Conservation (phyloP, 2,797 vertebrate genomes). For the Poeciliopsis presidionis region DNA sequence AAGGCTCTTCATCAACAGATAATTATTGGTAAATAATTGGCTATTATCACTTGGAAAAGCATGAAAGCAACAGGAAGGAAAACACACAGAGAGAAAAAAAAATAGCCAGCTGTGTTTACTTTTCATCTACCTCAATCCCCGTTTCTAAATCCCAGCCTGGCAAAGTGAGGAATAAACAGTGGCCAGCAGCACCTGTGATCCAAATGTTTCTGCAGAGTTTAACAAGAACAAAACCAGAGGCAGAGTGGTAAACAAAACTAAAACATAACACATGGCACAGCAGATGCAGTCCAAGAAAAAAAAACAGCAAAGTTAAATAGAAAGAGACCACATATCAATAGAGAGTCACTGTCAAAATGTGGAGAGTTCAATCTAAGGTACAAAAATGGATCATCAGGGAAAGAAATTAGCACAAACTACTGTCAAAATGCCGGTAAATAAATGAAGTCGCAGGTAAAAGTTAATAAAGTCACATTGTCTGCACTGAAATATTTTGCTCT, state of each 20-base stretch:
- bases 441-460: not conserved
- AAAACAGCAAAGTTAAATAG: not conserved
- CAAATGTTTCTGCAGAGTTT: conserved; percentile 22
- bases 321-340: not conserved
- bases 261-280: not conserved
- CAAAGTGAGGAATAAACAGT: conserved; percentile 65
- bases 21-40: conserved; percentile 17
- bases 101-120: conserved; percentile 74
- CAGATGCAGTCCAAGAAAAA: not conserved
- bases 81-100: conserved; percentile 18
- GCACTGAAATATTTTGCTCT: not conserved
- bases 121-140: conserved; percentile 51
- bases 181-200: conserved; percentile 50
- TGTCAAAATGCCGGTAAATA: not conserved
- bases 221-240: conserved; percentile 23
- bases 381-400: not conserved
- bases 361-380: not conserved
- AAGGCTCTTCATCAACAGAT: conserved; percentile 25
- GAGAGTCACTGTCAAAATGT: not conserved
- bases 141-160: conserved; percentile 60
- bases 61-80: conserved; percentile 37
- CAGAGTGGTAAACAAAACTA: conserved; percentile 7
- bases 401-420: not conserved
- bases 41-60: conserved; percentile 21
- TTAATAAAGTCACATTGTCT: not conserved